Evolutionary conservation across 2,888 invertebrate genomes (phyloP).

Genomic region (Drosophila paramelanica): DNA sequence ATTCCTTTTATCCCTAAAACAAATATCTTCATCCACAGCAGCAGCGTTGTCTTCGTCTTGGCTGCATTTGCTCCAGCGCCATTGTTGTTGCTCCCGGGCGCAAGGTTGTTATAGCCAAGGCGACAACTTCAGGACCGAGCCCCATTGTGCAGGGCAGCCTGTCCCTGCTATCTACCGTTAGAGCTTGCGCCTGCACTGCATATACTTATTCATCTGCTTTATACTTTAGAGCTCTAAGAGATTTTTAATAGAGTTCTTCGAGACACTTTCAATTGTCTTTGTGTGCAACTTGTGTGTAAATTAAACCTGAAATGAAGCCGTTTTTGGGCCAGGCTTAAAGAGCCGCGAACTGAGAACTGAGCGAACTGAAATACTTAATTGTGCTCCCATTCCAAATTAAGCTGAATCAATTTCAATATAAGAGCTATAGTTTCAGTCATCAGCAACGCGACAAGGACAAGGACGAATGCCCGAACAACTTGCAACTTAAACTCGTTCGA

Average conservation of each 20-base stretch:
- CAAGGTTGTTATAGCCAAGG: constrained; percentile 62
- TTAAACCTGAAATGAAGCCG: constrained; percentile 65
- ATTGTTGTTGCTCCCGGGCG: constrained; percentile 49
- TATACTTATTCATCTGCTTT: constrained; percentile 65
- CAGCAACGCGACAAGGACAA: constrained; percentile 31
- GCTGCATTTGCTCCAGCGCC: constrained; percentile 19
- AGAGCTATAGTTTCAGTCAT: constrained; percentile 15
- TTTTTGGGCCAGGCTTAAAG: constrained; percentile 25
- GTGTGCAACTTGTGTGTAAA: constrained; percentile 75
- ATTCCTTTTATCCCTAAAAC: constrained; percentile 84
- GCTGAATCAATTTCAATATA: not conserved
- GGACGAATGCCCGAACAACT: constrained; percentile 39
- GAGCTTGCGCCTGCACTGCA: constrained; percentile 16
- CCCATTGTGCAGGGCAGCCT: constrained; percentile 37
- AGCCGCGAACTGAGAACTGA: not conserved
- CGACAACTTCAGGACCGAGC: constrained; percentile 57
- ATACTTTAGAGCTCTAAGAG: constrained; percentile 73
- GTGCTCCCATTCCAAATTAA: too few relatives aligned
- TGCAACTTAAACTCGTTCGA: constrained; percentile 20
- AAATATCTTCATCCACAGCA: constrained; percentile 82
- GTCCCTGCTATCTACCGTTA: constrained; percentile 20
- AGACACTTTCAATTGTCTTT: constrained; percentile 83
- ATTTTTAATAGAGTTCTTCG: constrained; percentile 83
- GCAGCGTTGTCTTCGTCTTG: constrained; percentile 39
- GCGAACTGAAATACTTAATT: not conserved